Conservation (phyloP, 92 coral and sea anemone genomes). For the Paragorgia papillata region DNA sequence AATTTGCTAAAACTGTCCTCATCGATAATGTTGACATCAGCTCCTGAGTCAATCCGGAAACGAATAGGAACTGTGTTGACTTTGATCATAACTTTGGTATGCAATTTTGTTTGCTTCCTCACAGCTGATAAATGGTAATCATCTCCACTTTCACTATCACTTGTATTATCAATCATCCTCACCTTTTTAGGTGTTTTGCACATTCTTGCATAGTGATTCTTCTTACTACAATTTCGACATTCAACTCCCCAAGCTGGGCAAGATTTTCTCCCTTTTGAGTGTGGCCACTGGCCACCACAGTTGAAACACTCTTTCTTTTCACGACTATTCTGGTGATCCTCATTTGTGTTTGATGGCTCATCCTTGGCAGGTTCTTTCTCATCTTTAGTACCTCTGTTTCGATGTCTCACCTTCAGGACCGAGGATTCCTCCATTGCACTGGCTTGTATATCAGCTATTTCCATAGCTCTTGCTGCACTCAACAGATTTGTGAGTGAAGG, state of each 20-base stretch:
- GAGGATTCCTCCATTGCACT: constrained; percentile 20
- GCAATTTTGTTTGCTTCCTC: neutral
- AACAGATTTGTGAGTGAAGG: neutral
- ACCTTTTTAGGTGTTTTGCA: neutral
- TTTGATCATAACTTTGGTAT: neutral
- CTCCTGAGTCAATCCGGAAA: constrained; percentile 35
- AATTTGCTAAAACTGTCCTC: constrained; percentile 29
- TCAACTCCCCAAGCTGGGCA: constrained; percentile 42
- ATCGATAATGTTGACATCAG: constrained; percentile 40
- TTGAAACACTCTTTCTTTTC: constrained; percentile 29
- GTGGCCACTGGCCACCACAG: constrained; percentile 50
- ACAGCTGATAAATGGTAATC: neutral
- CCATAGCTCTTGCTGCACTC: constrained; percentile 38
- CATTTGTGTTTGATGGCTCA: no score
- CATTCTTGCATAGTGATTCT: constrained; percentile 25
- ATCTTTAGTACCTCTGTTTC: neutral
- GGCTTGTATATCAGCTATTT: constrained; percentile 17
- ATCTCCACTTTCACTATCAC: constrained; percentile 19
- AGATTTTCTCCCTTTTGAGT: constrained; percentile 34
- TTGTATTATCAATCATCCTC: constrained; percentile 2
- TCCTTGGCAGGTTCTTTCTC: neutral
- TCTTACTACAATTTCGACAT: constrained; percentile 23
- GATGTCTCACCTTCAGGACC: constrained; percentile 7
- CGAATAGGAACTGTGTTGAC: constrained; percentile 4
- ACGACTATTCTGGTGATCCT: no score